phyloP scores from a whole-genome alignment of 1,140 invertebrate genomes.

The Tenebrio molitor region DNA sequence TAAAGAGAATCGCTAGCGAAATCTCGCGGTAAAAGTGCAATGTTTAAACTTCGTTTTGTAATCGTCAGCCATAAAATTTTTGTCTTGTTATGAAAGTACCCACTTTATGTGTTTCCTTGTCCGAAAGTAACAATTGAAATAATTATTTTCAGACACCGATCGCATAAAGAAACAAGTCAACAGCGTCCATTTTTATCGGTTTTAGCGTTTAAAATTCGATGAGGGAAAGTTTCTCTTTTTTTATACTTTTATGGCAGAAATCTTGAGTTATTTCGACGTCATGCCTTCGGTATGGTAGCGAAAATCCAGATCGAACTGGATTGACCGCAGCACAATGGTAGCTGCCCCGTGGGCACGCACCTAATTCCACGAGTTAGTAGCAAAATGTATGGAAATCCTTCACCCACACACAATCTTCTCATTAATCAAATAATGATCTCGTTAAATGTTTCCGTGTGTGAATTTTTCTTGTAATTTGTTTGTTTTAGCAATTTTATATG shows the following conservation, averaged over 20 bases:
- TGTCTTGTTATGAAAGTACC: too few relatives aligned
- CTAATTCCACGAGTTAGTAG: not conserved
- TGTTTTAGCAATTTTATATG: conserved; percentile 15
- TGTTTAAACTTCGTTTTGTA: too few relatives aligned
- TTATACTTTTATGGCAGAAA: not conserved
- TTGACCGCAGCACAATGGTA: not conserved
- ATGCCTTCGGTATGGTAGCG: not conserved
- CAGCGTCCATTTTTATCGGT: conserved; percentile 1
- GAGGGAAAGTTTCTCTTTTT: not conserved
- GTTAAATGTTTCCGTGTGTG: conserved; percentile 14
- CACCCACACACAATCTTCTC: conserved; percentile 15
- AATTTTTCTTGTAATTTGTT: conserved; percentile 21
- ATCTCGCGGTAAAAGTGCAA: too few relatives aligned
- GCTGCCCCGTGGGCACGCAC: not conserved
- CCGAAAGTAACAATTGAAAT: not conserved
- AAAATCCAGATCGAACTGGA: conserved; percentile 18
- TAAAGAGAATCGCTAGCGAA: too few relatives aligned
- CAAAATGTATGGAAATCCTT: conserved; percentile 15
- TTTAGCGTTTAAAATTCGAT: conserved; percentile 1
- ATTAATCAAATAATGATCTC: conserved; percentile 28
- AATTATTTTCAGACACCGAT: not conserved
- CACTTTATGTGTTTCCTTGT: not conserved
- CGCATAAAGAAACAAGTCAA: not conserved
- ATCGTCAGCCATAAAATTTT: too few relatives aligned
- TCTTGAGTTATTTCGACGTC: not conserved